A percentile compares a stretch with the other conserved stretches of the same genome.
Evolutionary conservation across 2,113 vertebrate species (phyloP).

Genomic region (Trogon surrucura): DNA sequence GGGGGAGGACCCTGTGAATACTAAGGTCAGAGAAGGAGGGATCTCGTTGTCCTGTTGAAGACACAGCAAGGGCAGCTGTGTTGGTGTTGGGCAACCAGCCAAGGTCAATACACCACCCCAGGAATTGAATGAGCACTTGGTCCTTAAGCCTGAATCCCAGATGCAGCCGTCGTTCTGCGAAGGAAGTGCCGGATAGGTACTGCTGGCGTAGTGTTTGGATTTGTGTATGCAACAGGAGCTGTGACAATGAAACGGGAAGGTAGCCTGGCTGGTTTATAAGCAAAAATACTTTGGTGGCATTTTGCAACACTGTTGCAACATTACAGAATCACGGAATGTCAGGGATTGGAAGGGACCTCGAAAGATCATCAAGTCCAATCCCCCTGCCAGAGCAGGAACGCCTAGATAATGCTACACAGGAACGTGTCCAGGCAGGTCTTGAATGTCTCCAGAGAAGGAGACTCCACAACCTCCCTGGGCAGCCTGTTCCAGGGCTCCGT

Average conservation of each 20-base stretch:
- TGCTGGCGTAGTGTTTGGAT: neutral
- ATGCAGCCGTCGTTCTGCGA: neutral
- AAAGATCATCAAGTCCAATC: no score
- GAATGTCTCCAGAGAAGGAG: no score
- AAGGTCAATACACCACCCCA: accelerated
- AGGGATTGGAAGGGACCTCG: no score
- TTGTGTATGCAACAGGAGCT: neutral
- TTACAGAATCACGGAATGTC: neutral
- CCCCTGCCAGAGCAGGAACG: no score
- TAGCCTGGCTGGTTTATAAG: neutral
- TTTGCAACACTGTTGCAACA: neutral
- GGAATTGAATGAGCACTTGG: neutral
- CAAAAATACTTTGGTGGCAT: neutral
- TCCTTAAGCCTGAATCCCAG: neutral
- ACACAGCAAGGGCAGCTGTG: accelerated
- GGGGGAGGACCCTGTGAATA: neutral
- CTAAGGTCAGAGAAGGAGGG: neutral
- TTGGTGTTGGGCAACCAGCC: neutral
- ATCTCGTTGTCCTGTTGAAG: neutral
- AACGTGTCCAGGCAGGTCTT: no score
- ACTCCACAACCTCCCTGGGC: no score
- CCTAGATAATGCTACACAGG: no score
- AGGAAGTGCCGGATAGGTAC: neutral
- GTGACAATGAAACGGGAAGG: neutral
- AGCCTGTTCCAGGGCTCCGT: no score